Evolutionary conservation across 2,113 vertebrate species (phyloP).

Genomic region (Stegastes partitus): DNA sequence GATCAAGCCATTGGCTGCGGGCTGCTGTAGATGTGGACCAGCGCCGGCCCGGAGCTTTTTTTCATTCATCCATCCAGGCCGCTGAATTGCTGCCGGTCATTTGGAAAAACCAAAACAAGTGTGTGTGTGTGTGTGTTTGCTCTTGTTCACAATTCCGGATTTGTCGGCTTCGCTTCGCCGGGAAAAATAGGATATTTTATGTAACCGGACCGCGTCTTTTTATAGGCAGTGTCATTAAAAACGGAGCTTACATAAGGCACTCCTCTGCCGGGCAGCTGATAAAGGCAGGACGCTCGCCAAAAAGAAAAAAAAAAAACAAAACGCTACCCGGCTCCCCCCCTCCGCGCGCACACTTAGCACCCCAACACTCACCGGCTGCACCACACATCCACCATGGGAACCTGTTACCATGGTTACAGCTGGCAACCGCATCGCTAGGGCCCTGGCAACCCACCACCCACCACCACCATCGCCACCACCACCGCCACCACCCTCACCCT

Average conservation of each 20-base stretch:
- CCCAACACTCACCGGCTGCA: constrained; percentile 58
- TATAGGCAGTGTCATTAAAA: constrained; percentile 33
- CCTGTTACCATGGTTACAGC: constrained; percentile 84
- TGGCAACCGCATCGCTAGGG: constrained; percentile 72
- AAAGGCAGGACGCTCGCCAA: constrained; percentile 62
- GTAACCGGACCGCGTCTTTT: constrained; percentile 46
- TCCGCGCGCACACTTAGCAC: constrained; percentile 48
- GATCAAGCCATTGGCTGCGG: constrained; percentile 35
- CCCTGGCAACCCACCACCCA: constrained; percentile 71
- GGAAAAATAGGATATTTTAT: constrained; percentile 49
- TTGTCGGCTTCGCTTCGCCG: not conserved
- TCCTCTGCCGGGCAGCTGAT: constrained; percentile 59
- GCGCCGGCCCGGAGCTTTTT: constrained; percentile 25
- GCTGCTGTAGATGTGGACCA: constrained; percentile 44
- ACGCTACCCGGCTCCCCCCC: constrained; percentile 13
- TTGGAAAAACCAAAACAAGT: constrained; percentile 38
- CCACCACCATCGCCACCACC: constrained; percentile 32
- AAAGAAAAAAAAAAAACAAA: constrained; percentile 9
- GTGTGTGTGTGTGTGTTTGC: too few relatives aligned
- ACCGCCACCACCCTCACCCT: constrained; percentile 23
- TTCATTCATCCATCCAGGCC: constrained; percentile 58
- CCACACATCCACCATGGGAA: constrained; percentile 73
- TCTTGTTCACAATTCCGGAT: constrained; percentile 19
- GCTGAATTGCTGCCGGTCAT: constrained; percentile 39
- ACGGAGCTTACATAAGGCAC: constrained; percentile 39